Evolutionary conservation across 2,113 vertebrate species (phyloP).

Genomic region (Lophius piscatorius): DNA sequence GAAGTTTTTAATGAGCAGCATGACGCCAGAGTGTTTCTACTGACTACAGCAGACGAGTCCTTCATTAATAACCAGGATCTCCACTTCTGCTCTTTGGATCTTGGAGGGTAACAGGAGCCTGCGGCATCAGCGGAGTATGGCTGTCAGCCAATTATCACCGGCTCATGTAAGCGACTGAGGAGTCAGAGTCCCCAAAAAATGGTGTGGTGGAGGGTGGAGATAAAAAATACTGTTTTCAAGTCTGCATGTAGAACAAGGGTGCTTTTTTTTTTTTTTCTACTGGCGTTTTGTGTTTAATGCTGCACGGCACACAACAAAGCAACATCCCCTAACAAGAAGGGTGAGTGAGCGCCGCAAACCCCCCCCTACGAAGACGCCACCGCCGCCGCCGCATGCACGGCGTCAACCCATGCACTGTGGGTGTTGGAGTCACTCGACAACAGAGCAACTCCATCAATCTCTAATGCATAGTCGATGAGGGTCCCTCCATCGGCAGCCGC

Average conservation of each 20-base stretch:
- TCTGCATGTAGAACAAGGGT: background rate
- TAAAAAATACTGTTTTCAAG: too few species aligned
- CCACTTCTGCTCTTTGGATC: conserved; percentile 12
- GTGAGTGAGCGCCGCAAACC: background rate
- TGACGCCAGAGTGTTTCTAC: conserved; percentile 4
- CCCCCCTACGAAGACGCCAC: background rate
- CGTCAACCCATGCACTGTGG: conserved; percentile 9
- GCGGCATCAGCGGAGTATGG: conserved; percentile 6
- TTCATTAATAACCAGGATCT: conserved; percentile 18
- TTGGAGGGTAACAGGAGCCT: conserved; percentile 25
- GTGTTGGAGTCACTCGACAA: conserved; percentile 45
- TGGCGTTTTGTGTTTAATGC: background rate
- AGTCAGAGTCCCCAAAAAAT: background rate
- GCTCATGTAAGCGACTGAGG: conserved; percentile 1
- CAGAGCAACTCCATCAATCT: conserved; percentile 59
- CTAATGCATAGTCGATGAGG: conserved; percentile 61
- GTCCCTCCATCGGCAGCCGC: conserved; percentile 40
- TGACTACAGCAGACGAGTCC: conserved; percentile 6
- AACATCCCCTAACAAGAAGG: conserved; percentile 21
- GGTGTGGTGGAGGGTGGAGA: background rate
- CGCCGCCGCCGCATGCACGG: conserved; percentile 12
- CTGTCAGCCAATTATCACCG: conserved; percentile 31
- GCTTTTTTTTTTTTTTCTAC: background rate
- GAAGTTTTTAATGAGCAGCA: conserved; percentile 29
- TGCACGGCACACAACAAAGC: conserved; percentile 25